phyloP scores from a whole-genome alignment of 2,113 vertebrate species.

The Peromyscus maniculatus region DNA sequence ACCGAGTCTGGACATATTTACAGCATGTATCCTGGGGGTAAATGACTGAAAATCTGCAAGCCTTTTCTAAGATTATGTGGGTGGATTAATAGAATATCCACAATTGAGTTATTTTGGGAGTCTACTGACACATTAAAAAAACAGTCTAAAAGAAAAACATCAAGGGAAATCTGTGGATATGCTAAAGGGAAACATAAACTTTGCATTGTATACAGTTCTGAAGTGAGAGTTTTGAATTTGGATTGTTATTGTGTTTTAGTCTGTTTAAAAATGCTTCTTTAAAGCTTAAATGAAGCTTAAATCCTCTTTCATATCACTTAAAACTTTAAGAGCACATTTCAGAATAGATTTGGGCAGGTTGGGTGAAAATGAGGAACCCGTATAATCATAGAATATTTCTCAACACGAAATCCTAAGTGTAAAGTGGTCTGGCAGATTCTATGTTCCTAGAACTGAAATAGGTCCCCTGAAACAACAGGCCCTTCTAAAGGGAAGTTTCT shows the following conservation, averaged over 20 bases:
- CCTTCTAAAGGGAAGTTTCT: not conserved
- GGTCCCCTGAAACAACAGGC: not conserved
- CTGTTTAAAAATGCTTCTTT: not conserved
- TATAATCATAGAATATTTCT: not conserved
- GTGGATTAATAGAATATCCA: constrained; percentile 61
- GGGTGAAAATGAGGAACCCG: not conserved
- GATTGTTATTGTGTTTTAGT: constrained; percentile 35
- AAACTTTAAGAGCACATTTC: not conserved
- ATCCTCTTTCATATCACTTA: not conserved
- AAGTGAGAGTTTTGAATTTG: constrained; percentile 14
- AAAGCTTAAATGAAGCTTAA: not conserved
- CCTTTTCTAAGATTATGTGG: constrained; percentile 56
- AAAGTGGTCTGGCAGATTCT: not conserved
- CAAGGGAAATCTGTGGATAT: constrained; percentile 49
- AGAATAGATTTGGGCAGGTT: not conserved
- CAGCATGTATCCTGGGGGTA: not conserved
- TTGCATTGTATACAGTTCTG: constrained; percentile 10
- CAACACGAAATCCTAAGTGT: not conserved
- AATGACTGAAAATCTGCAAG: constrained; percentile 38
- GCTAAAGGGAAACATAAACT: constrained; percentile 12
- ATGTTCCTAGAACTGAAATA: not conserved
- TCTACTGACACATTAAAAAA: constrained; percentile 11
- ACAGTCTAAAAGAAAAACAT: constrained; percentile 21
- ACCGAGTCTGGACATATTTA: not conserved
- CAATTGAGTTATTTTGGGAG: constrained; percentile 55